Evolutionary conservation across 2,113 vertebrate genomes (phyloP).

Genomic region (Excalfactoria chinensis): DNA sequence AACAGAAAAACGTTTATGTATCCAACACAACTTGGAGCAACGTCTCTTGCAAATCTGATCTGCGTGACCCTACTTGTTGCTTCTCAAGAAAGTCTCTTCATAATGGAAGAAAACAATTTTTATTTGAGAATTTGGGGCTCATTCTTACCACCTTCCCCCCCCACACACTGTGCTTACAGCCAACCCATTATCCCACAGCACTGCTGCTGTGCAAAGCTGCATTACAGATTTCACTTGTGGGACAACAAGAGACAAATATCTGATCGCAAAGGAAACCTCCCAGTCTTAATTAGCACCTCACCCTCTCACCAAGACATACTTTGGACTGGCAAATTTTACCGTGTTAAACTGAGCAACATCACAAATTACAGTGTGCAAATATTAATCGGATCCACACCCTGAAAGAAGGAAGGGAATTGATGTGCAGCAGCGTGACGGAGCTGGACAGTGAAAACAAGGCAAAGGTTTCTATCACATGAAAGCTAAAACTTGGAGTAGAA

Average conservation of each 20-base stretch:
- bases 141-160: neutral
- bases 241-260: neutral
- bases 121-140: neutral
- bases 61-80: rapidly evolving
- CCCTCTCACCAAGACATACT: neutral
- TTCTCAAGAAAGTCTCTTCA: neutral
- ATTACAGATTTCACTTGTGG: neutral
- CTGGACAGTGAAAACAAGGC: neutral
- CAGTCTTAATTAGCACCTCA: neutral
- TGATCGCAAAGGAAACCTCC: neutral
- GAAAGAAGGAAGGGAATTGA: neutral
- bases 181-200: neutral
- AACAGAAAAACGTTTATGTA: rapidly evolving
- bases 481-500: neutral
- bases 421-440: neutral
- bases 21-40: neutral
- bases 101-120: neutral
- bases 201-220: neutral
- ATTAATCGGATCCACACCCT: neutral
- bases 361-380: neutral
- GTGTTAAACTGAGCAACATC: neutral
- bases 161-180: neutral
- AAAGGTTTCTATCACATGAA: neutral
- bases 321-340: neutral
- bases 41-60: neutral